phyloP scores from a whole-genome alignment of 1,140 invertebrate species.

The Paraescarpia echinospica region DNA sequence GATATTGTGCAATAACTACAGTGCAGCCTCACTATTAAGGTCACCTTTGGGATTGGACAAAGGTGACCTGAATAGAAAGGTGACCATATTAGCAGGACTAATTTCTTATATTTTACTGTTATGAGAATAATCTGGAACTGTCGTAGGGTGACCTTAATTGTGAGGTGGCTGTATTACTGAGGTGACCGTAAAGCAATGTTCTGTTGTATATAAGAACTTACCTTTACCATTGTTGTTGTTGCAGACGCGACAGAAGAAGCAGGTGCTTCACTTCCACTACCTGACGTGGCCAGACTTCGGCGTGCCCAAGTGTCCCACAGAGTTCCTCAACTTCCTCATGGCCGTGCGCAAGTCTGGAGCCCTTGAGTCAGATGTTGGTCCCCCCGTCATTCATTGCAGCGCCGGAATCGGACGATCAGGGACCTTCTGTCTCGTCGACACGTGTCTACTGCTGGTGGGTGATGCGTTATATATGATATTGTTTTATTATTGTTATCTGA shows the following conservation, averaged over 20 bases:
- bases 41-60: too few relatives aligned
- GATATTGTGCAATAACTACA: too few relatives aligned
- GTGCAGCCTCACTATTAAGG: too few relatives aligned
- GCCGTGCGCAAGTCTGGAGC: slow-evolving; percentile 66
- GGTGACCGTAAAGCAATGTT: background rate
- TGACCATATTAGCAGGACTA: too few relatives aligned
- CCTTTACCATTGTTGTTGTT: background rate
- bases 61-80: too few relatives aligned
- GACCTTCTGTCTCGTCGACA: slow-evolving; percentile 69
- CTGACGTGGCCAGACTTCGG: slow-evolving; percentile 99
- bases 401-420: slow-evolving; percentile 98
- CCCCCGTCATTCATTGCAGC: slow-evolving; percentile 87
- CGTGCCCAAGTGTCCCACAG: slow-evolving; percentile 85
- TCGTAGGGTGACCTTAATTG: too few relatives aligned
- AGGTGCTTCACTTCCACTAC: slow-evolving; percentile 77
- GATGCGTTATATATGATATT: background rate
- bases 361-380: slow-evolving; percentile 67
- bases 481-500: background rate
- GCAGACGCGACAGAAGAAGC: slow-evolving; percentile 12
- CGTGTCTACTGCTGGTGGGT: slow-evolving; percentile 53
- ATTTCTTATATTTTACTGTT: too few relatives aligned
- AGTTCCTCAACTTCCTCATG: slow-evolving; percentile 82
- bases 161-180: too few relatives aligned
- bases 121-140: too few relatives aligned
- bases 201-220: background rate